Evolutionary conservation across 2,888 invertebrate species (phyloP).

Genomic region (Auanema sp.): DNA sequence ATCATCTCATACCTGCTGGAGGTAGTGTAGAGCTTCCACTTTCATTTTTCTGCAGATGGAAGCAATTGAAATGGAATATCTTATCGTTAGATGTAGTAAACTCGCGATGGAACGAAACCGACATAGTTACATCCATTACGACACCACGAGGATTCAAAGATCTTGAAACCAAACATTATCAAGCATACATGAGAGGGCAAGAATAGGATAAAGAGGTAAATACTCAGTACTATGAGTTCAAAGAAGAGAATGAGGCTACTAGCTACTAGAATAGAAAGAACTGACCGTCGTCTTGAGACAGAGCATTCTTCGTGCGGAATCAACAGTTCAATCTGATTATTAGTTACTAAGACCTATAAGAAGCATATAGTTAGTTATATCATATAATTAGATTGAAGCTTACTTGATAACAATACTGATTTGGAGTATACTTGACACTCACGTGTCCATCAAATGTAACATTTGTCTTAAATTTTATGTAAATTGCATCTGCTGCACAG

Average conservation of each 20-base stretch:
- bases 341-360: conserved; percentile 49
- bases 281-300: conserved; percentile 41
- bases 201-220: not conserved
- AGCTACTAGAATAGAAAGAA: not conserved
- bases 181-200: conserved; percentile 4
- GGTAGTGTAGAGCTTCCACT: conserved; percentile 5
- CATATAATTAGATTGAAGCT: not conserved
- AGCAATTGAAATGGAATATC: conserved; percentile 49
- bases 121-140: conserved; percentile 43
- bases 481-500: conserved; percentile 58
- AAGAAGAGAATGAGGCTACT: too few species aligned
- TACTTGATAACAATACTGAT: conserved; percentile 51
- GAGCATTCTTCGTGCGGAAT: conserved; percentile 57
- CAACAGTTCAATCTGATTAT: conserved; percentile 57
- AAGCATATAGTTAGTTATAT: not conserved
- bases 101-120: conserved; percentile 54
- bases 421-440: conserved; percentile 51
- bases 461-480: conserved; percentile 54
- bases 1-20: conserved; percentile 5
- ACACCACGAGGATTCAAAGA: conserved; percentile 46
- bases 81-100: conserved; percentile 54
- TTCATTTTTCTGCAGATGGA: conserved; percentile 39
- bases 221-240: not conserved
- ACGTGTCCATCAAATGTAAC: conserved; percentile 52
- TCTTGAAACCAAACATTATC: conserved; percentile 24